Evolutionary conservation across 2,797 vertebrate species (phyloP), one percentile per base, ranked within the genome.

Genomic region (Uromys caudimaculatus): DNA sequence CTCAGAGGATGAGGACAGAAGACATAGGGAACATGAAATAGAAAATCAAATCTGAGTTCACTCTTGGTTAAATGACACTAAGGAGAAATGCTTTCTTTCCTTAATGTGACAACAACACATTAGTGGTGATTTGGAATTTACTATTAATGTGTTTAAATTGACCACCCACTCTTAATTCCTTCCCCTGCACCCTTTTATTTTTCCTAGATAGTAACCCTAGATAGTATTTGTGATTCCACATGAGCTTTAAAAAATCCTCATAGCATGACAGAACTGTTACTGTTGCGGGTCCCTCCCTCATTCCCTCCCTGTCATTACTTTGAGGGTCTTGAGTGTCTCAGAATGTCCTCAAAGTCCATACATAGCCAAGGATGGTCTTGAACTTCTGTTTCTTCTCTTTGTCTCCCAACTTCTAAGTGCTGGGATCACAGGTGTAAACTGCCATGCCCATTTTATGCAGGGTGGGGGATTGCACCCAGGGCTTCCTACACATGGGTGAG

Each of bases 191-290:
- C 7, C 13, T 7, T 27, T 54, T 41, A 41, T 79, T 90, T 82
- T 87, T 16, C 75, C 38, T 89, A 8, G 83, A 47, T 47, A 47
- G 67, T 52, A 8, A n/a, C n/a, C 75, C 38, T 89, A 8, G 83
- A 47, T 47, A 47, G 67, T 52, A 8, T 52, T 83, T 84, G 24
- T 83, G 71, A 84, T 75, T 52, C 38, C 29, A 14, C 62, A 41
- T n/a, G 54, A 32, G 1, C 62, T 94, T 96, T 62, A 81, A 90
- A 79, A 91, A 73, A 91, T 81, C 41, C 47, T 35, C 64, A 32
- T 54, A 50, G 75, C 41, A 23, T 69, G 44, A 71, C 79, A n/a
- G 78, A 95, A 79, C 52, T 35, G 41, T 82, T 93, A 38, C 54
- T 60, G 38, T 64, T 5, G 16, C 67, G 62, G 14, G 19, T 27